These are phyloP conservation scores for Falco novaeseelandiae DNA, from an alignment of 2,797 vertebrate species.

Conservation along the genomic window DNA sequence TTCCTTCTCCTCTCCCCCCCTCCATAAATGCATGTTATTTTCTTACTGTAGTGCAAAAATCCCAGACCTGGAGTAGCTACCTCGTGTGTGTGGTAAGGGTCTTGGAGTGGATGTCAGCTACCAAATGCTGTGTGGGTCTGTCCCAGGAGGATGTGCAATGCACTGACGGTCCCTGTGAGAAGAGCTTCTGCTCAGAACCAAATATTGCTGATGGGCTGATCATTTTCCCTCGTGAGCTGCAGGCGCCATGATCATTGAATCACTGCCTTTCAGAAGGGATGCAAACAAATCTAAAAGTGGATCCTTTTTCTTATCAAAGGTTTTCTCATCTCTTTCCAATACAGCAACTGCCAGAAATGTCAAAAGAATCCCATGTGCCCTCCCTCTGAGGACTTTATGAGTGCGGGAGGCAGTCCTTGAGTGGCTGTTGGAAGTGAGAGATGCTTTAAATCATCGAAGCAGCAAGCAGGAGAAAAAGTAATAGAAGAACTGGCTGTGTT, in stretches of 20 bases:
- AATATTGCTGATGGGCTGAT: fast-evolving
- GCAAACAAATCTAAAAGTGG: background rate
- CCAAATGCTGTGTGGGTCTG: background rate
- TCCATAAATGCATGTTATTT: background rate
- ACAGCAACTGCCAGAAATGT: background rate
- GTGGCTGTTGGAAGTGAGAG: background rate
- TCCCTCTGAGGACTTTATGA: background rate
- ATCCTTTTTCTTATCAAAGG: background rate
- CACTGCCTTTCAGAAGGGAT: fast-evolving
- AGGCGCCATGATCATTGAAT: background rate
- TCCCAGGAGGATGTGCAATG: fast-evolving
- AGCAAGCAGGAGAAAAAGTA: background rate
- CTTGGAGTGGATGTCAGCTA: background rate
- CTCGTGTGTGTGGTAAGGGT: background rate
- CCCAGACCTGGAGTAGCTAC: background rate
- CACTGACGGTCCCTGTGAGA: background rate
- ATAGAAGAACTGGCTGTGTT: background rate
- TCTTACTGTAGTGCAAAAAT: background rate
- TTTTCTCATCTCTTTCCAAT: background rate
- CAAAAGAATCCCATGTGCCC: background rate
- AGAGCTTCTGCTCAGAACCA: background rate
- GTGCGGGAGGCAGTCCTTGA: background rate
- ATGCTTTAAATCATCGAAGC: background rate
- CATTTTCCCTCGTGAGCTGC: background rate
- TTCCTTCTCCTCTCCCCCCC: background rate